A percentile compares a stretch with the other conserved stretches of the same genome.
Evolutionary conservation across 2,888 invertebrate species (phyloP).

Genomic region (Willowsia nigromaculata): DNA sequence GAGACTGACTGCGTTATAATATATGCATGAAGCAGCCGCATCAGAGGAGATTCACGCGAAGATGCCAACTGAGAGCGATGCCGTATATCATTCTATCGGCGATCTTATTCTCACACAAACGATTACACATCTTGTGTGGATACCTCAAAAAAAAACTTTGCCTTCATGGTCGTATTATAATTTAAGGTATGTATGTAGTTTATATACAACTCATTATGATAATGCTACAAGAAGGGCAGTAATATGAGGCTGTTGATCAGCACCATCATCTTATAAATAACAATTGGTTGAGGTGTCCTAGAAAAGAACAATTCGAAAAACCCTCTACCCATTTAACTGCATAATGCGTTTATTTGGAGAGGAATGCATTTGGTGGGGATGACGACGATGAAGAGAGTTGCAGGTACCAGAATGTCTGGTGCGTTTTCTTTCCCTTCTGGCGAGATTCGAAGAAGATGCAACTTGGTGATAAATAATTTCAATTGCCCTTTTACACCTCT

Average conservation of each 20-base stretch:
- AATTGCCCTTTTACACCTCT: slow-evolving; percentile 51
- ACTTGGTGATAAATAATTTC: slow-evolving; percentile 63
- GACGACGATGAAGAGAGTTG: slow-evolving; percentile 30
- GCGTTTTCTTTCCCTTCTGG: background rate
- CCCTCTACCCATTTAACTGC: background rate
- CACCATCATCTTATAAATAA: background rate
- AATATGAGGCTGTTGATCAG: background rate
- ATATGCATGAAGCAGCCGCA: background rate
- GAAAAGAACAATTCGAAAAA: background rate
- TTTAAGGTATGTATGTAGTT: background rate
- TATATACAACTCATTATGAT: slow-evolving; percentile 19
- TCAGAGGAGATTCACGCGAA: background rate
- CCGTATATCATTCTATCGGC: slow-evolving; percentile 53
- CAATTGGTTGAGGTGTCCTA: slow-evolving; percentile 31
- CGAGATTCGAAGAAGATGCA: slow-evolving; percentile 23
- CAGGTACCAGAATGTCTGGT: slow-evolving; percentile 68
- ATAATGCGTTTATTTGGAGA: background rate
- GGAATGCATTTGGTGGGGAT: background rate
- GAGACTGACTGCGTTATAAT: background rate
- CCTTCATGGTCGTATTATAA: background rate
- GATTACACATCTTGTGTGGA: background rate
- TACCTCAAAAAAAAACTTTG: background rate
- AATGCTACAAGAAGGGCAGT: background rate
- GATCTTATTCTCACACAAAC: slow-evolving; percentile 11
- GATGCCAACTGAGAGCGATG: slow-evolving; percentile 55